Percentiles rank a stretch among this genome's conserved stretches.
Evolutionary conservation across 2,888 invertebrate genomes (phyloP).

Genomic region (Agonum fuliginosum): DNA sequence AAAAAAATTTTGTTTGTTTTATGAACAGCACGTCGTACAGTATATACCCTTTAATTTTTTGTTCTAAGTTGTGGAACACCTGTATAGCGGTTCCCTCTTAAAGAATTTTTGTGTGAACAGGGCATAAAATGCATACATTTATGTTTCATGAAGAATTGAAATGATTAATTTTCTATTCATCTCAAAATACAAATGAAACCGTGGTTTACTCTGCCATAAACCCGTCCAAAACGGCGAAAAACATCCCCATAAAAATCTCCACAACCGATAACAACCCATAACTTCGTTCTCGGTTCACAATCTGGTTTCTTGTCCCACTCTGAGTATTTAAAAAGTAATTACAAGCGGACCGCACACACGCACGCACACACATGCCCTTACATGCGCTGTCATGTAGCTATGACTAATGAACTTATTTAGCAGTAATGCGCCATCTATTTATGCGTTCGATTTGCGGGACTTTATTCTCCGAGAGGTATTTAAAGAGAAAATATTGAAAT

Average conservation of each 20-base stretch:
- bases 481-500: constrained; percentile 2
- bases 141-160: too few species aligned
- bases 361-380: neutral
- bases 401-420: constrained; percentile 37
- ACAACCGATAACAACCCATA: constrained; percentile 14
- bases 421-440: constrained; percentile 30
- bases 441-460: constrained; percentile 18
- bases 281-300: neutral
- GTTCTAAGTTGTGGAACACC: too few species aligned
- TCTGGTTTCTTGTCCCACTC: constrained; percentile 9
- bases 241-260: constrained; percentile 8
- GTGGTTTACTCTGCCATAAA: too few species aligned
- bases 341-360: constrained; percentile 25
- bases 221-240: too few species aligned
- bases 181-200: too few species aligned
- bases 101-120: too few species aligned
- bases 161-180: too few species aligned
- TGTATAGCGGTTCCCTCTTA: too few species aligned
- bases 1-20: too few species aligned
- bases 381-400: neutral
- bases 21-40: too few species aligned
- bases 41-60: too few species aligned
- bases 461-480: constrained; percentile 4
- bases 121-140: too few species aligned
- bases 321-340: constrained; percentile 39